A percentile compares a stretch with the other conserved stretches of the same genome.
These are phyloP conservation scores for Megalurothrips usitatus DNA, from an alignment of 2,888 invertebrate genomes.

Conservation along the genomic window DNA sequence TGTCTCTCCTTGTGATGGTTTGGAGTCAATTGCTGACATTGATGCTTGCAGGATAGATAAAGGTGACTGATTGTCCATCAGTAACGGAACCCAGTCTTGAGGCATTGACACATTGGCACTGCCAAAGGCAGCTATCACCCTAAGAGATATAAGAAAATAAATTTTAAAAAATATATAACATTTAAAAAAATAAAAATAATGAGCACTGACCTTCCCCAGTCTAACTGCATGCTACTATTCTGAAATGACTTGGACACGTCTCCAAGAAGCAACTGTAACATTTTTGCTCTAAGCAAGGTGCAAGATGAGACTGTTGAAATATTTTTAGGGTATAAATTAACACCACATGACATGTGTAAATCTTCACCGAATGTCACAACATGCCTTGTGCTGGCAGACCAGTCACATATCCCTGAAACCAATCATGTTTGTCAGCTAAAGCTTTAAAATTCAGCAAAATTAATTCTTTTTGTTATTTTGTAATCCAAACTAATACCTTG, in stretches of 20 bases:
- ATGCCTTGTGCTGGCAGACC: conserved; percentile 38
- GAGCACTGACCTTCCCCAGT: neutral
- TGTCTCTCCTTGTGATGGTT: neutral
- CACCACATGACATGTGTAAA: conserved; percentile 42
- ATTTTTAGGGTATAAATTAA: conserved; percentile 30
- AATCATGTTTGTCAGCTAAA: neutral
- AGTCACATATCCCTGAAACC: neutral
- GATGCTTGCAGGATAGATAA: conserved; percentile 36
- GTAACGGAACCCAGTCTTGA: conserved; percentile 51
- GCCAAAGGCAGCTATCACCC: conserved; percentile 50
- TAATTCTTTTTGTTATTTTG: too few species aligned
- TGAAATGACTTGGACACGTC: conserved; percentile 31
- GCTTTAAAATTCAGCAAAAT: neutral
- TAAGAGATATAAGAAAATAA: conserved; percentile 37
- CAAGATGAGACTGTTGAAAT: neutral
- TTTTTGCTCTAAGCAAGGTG: conserved; percentile 33
- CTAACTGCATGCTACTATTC: neutral
- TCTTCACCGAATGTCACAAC: conserved; percentile 44
- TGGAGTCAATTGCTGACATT: neutral
- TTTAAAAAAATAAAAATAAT: neutral
- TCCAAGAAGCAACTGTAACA: conserved; percentile 41
- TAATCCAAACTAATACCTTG: conserved; percentile 37
- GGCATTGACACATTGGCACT: conserved; percentile 47
- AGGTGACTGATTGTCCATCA: conserved; percentile 45
- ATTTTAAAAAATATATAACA: conserved; percentile 36